phyloP scores from a whole-genome alignment of 2,888 invertebrate species.

The Drymonia ruficornis region DNA sequence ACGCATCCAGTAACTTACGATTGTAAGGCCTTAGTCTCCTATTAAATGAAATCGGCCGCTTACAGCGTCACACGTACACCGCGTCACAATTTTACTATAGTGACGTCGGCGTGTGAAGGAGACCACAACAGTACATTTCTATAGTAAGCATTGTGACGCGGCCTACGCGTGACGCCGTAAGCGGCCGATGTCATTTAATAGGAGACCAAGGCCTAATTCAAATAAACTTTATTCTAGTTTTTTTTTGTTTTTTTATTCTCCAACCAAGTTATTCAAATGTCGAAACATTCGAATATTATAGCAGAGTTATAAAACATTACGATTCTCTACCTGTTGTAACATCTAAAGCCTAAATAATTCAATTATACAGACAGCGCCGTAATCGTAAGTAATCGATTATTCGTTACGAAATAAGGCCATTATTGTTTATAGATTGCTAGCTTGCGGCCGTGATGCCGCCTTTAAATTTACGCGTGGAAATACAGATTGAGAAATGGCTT shows the following conservation, averaged over 20 bases:
- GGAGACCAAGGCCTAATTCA: too few relatives aligned
- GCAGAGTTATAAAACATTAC: slow-evolving; percentile 8
- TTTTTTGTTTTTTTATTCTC: background rate
- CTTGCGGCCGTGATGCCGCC: slow-evolving; percentile 3
- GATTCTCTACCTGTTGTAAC: slow-evolving; percentile 8
- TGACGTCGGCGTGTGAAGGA: too few relatives aligned
- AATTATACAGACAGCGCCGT: slow-evolving; percentile 12
- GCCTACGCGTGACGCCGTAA: too few relatives aligned
- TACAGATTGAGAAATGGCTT: background rate
- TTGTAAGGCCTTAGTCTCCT: too few relatives aligned
- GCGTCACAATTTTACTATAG: too few relatives aligned
- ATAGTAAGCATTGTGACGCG: too few relatives aligned
- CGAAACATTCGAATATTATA: background rate
- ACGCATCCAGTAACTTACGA: too few relatives aligned
- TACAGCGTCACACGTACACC: too few relatives aligned
- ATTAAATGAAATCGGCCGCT: too few relatives aligned
- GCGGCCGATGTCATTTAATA: too few relatives aligned
- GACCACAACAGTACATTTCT: too few relatives aligned
- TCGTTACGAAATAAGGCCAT: slow-evolving; percentile 20
- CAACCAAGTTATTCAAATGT: background rate
- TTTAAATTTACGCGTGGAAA: background rate
- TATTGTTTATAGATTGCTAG: slow-evolving; percentile 12
- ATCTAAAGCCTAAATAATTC: slow-evolving; percentile 14
- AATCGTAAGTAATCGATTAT: slow-evolving; percentile 18
- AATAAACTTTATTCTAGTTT: too few relatives aligned